Evolutionary conservation across 2,113 vertebrate genomes (phyloP).

Genomic region (Etia nguti): DNA sequence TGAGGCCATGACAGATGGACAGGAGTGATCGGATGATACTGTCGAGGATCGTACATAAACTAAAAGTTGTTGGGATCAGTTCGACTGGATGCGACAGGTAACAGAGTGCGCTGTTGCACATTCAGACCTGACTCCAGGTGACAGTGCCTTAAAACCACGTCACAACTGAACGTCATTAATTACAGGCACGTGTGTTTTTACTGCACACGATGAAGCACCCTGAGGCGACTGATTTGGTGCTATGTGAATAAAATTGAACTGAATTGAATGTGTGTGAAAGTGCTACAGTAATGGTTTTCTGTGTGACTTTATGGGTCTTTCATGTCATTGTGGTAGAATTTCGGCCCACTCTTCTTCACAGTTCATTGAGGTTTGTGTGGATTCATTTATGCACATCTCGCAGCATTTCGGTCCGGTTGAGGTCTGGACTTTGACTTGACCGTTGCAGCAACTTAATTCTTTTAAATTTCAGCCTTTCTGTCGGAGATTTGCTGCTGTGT

Average conservation of each 20-base stretch:
- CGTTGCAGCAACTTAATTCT: accelerated
- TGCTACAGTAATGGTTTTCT: not conserved
- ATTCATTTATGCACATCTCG: not conserved
- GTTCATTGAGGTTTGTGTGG: not conserved
- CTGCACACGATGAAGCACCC: not conserved
- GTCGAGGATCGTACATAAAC: not conserved
- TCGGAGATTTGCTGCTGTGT: not conserved
- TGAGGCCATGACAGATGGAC: slow-evolving; percentile 11
- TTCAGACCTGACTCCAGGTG: not conserved
- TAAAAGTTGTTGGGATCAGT: not conserved
- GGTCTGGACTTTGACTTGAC: not conserved
- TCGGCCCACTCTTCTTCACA: not conserved
- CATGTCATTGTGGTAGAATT: not conserved
- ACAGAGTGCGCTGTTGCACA: not conserved
- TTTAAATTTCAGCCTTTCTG: not conserved
- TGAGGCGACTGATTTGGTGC: not conserved
- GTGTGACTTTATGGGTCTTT: not conserved
- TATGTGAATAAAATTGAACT: not conserved
- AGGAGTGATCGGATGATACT: slow-evolving; percentile 14
- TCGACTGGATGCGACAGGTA: not conserved
- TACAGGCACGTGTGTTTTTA: not conserved
- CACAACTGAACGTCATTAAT: not conserved
- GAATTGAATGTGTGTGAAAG: not conserved
- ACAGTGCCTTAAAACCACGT: not conserved
- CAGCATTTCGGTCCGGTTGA: not conserved